Conservation (phyloP, 2,113 vertebrate genomes). For the Panthera uncia region DNA sequence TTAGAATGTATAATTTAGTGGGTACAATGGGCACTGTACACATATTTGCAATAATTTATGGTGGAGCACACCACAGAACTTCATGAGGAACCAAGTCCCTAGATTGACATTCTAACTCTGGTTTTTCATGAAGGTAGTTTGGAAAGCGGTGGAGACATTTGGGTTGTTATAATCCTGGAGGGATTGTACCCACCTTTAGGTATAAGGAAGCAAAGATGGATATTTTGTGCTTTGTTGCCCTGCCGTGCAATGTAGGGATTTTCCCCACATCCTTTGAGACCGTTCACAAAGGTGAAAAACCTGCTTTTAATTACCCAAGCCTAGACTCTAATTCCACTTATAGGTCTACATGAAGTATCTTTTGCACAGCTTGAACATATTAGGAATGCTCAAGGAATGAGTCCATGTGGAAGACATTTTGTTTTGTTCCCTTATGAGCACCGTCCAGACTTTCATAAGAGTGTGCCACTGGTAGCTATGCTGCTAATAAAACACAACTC, state of each 20-base stretch:
- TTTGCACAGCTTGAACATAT: background rate
- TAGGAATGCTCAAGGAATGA: background rate
- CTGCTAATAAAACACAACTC: background rate
- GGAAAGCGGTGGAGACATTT: background rate
- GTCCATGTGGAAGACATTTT: background rate
- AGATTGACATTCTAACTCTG: background rate
- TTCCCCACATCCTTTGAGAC: background rate
- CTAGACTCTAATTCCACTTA: background rate
- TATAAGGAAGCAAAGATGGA: background rate
- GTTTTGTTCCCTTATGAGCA: background rate
- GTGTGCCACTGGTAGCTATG: too few relatives aligned
- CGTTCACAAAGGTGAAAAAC: background rate
- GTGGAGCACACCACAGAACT: background rate
- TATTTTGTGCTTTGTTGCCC: rapidly evolving
- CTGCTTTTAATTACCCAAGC: background rate
- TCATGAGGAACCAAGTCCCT: background rate
- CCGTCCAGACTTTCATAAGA: background rate
- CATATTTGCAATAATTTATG: background rate
- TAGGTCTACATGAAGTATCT: background rate
- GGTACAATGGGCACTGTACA: background rate
- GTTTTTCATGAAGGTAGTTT: background rate
- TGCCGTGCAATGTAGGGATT: too few relatives aligned
- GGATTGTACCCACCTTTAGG: background rate
- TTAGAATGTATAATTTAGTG: background rate
- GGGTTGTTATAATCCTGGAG: background rate